Percentiles rank a stretch among this genome's conserved stretches.
Evolutionary conservation across 2,888 invertebrate species (phyloP).

Genomic region (Amphipyra berbera): DNA sequence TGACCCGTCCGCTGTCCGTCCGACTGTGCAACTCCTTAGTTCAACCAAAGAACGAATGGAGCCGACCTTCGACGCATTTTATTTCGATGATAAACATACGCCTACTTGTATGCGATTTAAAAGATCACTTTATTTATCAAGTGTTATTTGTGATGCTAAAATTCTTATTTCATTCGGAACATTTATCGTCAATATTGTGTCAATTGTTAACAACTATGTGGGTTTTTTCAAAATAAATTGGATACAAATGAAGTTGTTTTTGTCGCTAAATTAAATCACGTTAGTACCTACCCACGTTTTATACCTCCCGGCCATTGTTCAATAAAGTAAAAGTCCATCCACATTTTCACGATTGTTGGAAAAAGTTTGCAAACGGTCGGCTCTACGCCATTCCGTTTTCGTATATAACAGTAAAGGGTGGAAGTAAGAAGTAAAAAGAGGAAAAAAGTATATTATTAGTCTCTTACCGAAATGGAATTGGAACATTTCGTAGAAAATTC

Average conservation of each 20-base stretch:
- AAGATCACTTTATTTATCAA: constrained; percentile 43
- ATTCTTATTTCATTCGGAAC: constrained; percentile 32
- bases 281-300: constrained; percentile 25
- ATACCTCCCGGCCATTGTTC: constrained; percentile 31
- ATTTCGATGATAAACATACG: constrained; percentile 36
- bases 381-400: constrained; percentile 76
- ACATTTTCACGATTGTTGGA: constrained; percentile 48
- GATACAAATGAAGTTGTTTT: constrained; percentile 12
- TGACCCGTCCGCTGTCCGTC: constrained; percentile 85
- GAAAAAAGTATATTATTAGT: constrained; percentile 90
- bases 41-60: constrained; percentile 70
- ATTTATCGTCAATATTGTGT: constrained; percentile 32
- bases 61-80: constrained; percentile 47
- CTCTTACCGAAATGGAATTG: constrained; percentile 90
- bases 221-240: constrained; percentile 15
- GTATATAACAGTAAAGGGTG: constrained; percentile 88
- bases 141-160: constrained; percentile 18
- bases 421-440: constrained; percentile 89
- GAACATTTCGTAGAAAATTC: constrained; percentile 88
- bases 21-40: constrained; percentile 79
- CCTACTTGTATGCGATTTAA: constrained; percentile 39
- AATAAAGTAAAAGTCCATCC: constrained; percentile 40
- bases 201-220: constrained; percentile 36
- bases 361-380: constrained; percentile 53
- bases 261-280: constrained; percentile 10